Percentiles rank a stretch among this genome's conserved stretches.
These are phyloP conservation scores for Cliona cf. orientalis DNA, from an alignment of 37 sponge, comb jelly and placozoan species.

Conservation along the genomic window DNA sequence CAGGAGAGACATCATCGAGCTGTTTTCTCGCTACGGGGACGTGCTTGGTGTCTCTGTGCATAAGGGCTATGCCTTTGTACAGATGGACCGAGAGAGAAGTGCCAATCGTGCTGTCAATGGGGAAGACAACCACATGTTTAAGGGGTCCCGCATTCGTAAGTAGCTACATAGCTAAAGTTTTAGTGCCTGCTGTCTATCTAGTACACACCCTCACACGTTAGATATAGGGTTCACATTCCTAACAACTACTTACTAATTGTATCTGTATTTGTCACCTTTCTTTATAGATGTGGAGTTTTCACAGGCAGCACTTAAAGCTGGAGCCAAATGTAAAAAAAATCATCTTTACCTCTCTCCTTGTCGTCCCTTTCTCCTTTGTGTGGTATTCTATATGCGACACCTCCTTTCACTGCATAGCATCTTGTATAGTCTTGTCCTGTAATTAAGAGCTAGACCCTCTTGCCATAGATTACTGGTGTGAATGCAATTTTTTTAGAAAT, in stretches of 20 bases:
- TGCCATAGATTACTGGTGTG: too few species aligned
- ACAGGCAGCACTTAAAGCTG: constrained; percentile 68
- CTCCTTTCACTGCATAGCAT: not conserved
- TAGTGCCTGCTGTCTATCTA: not conserved
- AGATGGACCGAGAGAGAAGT: constrained; percentile 58
- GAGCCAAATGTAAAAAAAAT: constrained; percentile 66
- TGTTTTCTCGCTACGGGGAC: constrained; percentile 62
- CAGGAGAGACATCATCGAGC: constrained; percentile 34
- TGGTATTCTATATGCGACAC: not conserved
- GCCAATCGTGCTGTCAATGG: constrained; percentile 70
- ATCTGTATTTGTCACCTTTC: not conserved
- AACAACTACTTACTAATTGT: not conserved
- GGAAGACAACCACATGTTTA: constrained; percentile 51
- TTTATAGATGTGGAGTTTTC: constrained; percentile 80
- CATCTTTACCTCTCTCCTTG: not conserved
- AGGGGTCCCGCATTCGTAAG: constrained; percentile 69
- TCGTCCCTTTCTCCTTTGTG: not conserved
- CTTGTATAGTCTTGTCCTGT: not conserved
- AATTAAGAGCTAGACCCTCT: not conserved
- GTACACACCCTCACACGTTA: not conserved
- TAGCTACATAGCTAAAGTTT: not conserved
- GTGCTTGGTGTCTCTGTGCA: constrained; percentile 71
- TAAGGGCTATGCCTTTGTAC: constrained; percentile 72
- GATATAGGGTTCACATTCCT: not conserved
- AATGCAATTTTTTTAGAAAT: too few species aligned